These are phyloP conservation scores for Isotomurus palustris DNA, from an alignment of 2,888 invertebrate genomes.

Conservation along the genomic window DNA sequence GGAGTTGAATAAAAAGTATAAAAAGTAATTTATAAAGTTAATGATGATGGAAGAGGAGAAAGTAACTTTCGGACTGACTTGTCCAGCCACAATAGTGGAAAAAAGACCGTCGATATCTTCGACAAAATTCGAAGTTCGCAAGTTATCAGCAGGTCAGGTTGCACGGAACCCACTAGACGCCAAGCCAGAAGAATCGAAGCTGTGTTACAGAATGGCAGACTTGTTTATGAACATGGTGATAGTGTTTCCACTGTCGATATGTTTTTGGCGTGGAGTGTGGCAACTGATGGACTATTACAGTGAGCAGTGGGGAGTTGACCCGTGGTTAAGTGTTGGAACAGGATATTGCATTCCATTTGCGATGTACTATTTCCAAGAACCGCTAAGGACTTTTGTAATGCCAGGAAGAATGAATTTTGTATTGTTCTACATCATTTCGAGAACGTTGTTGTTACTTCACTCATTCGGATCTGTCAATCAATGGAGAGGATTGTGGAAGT, in stretches of 20 bases:
- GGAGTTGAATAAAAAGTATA: background rate
- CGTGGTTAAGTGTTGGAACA: slow-evolving; percentile 37
- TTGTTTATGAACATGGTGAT: slow-evolving; percentile 19
- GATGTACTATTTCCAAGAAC: slow-evolving; percentile 64
- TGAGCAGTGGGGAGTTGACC: slow-evolving; percentile 22
- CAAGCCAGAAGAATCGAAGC: slow-evolving; percentile 4
- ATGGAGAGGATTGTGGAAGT: slow-evolving; percentile 79
- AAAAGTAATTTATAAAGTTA: background rate
- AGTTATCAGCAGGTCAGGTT: background rate
- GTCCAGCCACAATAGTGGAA: background rate
- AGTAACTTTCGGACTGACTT: slow-evolving; percentile 9
- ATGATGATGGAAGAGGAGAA: slow-evolving; percentile 23
- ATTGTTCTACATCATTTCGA: slow-evolving; percentile 33
- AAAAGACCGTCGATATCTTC: slow-evolving; percentile 2
- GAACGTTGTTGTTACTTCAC: slow-evolving; percentile 34
- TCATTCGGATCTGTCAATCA: slow-evolving; percentile 73
- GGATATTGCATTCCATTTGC: slow-evolving; percentile 67
- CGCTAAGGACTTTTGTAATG: slow-evolving; percentile 49
- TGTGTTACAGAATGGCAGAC: slow-evolving; percentile 29
- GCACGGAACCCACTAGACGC: background rate
- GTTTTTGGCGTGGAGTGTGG: slow-evolving; percentile 43
- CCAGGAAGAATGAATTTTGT: slow-evolving; percentile 34
- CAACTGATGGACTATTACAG: slow-evolving; percentile 32
- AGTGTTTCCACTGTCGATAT: slow-evolving; percentile 36
- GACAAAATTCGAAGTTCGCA: slow-evolving; percentile 15